Base-by-base conservation (phyloP, 2,113 vertebrate species). In the Narcine bancroftii region DNA sequence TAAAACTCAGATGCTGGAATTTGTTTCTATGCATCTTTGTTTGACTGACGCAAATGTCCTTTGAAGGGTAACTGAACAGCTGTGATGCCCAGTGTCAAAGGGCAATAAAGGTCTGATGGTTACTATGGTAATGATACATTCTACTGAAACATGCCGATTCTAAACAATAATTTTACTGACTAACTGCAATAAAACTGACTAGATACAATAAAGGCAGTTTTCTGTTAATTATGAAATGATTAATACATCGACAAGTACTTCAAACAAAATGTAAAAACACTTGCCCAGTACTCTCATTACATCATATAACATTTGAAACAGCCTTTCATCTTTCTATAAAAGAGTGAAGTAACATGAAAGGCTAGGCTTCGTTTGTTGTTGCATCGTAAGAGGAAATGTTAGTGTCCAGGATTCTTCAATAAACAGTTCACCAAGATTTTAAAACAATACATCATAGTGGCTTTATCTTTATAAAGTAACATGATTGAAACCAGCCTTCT, bases 161-260 rank as follows among this genome's bases (percentile, higher is more conserved):
- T 63, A 91, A 91, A 91, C 89, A 91, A 91, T 91, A 66, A 91
- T 91, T 91, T 91, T 47, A 89, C 85, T 91, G 89, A 91, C 89
- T 65, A 91, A 69, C 65, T 69, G 89, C 89, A 91, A 69, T 91
- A 69, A 91, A 91, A 69, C 63, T 91, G 89, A 47, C 89, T 69
- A 69, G 65, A 47, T 91, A 69, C 42, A 91, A 91, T 91, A 69
- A 91, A 45, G 89, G 63, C 89, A 91, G 60, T 69, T 91, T 91
- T 91, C 89, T 45, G 63, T 33, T 91, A 69, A 65, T 91, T n/a
- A 42, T 69, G 39, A 69, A 91, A 69, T 91, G 89, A 91, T 91
- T 91, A 91, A 91, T 91, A 29, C 39, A 33, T 42, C 89, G 36
- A 89, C 56, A 26, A 65, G 36, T 56, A 91, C 89, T 91, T 91